Percentiles rank a stretch among this genome's conserved stretches.
phyloP scores from a whole-genome alignment of 1,140 invertebrate species.

The Cherax destructor region DNA sequence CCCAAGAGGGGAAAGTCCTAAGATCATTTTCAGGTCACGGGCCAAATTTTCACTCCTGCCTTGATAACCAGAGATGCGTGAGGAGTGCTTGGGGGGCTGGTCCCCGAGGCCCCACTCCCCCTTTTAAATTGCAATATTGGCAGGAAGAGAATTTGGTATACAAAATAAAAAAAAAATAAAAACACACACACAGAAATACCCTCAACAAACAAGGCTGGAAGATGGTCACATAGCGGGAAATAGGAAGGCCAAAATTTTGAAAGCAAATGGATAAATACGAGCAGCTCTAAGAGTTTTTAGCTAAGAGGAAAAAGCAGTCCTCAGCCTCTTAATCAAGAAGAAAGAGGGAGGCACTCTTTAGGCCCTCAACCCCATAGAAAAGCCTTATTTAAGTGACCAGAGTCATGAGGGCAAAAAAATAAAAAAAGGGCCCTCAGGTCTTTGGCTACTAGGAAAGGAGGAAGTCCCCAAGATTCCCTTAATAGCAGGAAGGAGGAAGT shows the following conservation, averaged over 20 bases:
- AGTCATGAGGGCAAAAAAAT: neutral
- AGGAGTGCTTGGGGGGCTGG: neutral
- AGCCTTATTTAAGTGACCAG: neutral
- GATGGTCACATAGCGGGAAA: neutral
- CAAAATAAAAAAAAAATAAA: neutral
- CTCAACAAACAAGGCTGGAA: neutral
- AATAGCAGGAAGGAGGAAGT: neutral
- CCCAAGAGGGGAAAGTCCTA: neutral
- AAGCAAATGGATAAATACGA: neutral
- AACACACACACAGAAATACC: too few relatives aligned
- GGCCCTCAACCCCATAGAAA: neutral
- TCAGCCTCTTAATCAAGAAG: neutral
- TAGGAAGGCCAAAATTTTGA: neutral
- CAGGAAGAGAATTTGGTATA: neutral
- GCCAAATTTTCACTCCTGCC: neutral
- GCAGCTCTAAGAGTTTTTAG: neutral
- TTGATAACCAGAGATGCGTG: neutral
- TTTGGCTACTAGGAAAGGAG: neutral
- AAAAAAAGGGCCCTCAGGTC: neutral
- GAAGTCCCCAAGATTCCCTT: neutral
- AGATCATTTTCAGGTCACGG: neutral
- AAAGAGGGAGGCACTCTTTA: too few relatives aligned
- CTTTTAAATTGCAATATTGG: too few relatives aligned
- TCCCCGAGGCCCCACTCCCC: neutral
- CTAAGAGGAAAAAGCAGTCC: neutral